Percentiles rank a stretch among this genome's conserved stretches.
phyloP scores from a whole-genome alignment of 1,140 invertebrate species.

The Antheraea mylitta region DNA sequence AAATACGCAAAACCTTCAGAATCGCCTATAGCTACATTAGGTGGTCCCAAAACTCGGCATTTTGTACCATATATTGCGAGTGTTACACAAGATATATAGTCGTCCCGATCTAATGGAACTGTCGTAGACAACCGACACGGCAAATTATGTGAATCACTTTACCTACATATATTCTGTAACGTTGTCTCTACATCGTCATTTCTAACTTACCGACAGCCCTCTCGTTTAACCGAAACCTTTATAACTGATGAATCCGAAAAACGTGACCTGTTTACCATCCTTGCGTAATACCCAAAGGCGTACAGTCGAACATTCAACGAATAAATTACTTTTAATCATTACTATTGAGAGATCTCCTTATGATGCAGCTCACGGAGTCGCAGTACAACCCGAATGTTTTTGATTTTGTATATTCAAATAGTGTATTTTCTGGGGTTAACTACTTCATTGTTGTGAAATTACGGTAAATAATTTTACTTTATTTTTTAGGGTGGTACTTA shows the following conservation, averaged over 20 bases:
- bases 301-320: not conserved
- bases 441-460: too few relatives aligned
- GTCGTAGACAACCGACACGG: too few relatives aligned
- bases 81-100: too few relatives aligned
- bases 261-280: not conserved
- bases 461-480: too few relatives aligned
- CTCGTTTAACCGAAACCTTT: not conserved
- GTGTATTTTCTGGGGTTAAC: too few relatives aligned
- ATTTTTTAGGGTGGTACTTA: too few relatives aligned
- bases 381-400: not conserved
- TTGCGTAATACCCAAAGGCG: not conserved
- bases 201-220: not conserved
- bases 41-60: too few relatives aligned
- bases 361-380: not conserved
- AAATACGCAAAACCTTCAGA: too few relatives aligned
- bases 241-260: not conserved
- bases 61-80: too few relatives aligned
- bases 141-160: too few relatives aligned
- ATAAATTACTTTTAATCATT: constrained; percentile 2
- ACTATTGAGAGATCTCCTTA: not conserved
- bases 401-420: not conserved
- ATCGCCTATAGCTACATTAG: too few relatives aligned
- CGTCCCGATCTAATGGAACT: too few relatives aligned
- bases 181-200: not conserved
- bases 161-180: not conserved